Conservation (phyloP, 1,140 invertebrate species). For the Ceratoteleas bidentatus region DNA sequence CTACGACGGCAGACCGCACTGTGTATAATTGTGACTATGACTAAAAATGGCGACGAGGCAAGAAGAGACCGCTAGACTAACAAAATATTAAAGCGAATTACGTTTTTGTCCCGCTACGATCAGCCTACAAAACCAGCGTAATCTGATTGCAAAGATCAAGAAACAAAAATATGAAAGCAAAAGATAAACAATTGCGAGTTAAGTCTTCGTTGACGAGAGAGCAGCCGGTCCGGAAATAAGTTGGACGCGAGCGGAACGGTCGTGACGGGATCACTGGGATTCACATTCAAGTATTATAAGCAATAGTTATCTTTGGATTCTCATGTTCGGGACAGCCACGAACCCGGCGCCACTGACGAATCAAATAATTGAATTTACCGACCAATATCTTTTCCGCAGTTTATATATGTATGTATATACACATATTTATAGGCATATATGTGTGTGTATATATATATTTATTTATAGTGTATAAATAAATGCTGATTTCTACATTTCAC, state of each 20-base stretch:
- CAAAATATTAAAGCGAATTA: too few species aligned
- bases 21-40: slow-evolving; percentile 65
- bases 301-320: slow-evolving; percentile 48
- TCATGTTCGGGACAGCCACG: slow-evolving; percentile 36
- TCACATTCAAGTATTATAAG: slow-evolving; percentile 57
- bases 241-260: too few species aligned
- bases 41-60: slow-evolving; percentile 25
- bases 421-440: too few species aligned
- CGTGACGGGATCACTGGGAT: slow-evolving; percentile 48
- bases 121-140: slow-evolving; percentile 63
- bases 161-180: neutral
- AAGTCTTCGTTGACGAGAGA: slow-evolving; percentile 55
- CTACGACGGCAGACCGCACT: slow-evolving; percentile 60
- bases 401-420: slow-evolving; percentile 32
- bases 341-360: slow-evolving; percentile 32
- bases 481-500: slow-evolving; percentile 48
- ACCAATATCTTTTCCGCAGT: slow-evolving; percentile 40
- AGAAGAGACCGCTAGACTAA: too few species aligned
- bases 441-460: slow-evolving; percentile 10
- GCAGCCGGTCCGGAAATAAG: neutral
- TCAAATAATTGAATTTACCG: slow-evolving; percentile 40
- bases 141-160: slow-evolving; percentile 38
- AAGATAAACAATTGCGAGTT: slow-evolving; percentile 26
- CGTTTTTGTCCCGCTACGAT: slow-evolving; percentile 29
- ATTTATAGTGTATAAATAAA: slow-evolving; percentile 63